Evolutionary conservation across 2,888 invertebrate genomes (phyloP).

Genomic region (Drosophila antonietae): DNA sequence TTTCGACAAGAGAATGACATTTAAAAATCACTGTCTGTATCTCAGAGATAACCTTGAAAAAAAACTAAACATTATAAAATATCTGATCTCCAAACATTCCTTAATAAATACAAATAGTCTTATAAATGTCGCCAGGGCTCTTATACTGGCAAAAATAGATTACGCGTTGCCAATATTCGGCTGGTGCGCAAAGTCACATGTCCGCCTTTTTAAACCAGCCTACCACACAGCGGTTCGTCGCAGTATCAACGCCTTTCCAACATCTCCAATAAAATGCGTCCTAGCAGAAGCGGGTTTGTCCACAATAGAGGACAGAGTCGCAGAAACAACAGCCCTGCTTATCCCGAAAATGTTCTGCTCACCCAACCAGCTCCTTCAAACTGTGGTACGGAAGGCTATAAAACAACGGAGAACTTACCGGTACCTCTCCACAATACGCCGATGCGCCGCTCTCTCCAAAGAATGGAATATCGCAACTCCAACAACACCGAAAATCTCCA

Average conservation of each 20-base stretch:
- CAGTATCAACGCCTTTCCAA: constrained; percentile 5
- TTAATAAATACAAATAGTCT: not conserved
- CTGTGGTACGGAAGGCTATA: not conserved
- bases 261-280: not conserved
- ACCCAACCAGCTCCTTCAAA: constrained; percentile 7
- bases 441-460: not conserved
- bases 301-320: not conserved
- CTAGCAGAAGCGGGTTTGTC: constrained; percentile 1
- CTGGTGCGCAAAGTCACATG: not conserved
- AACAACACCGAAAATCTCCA: constrained; percentile 6
- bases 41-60: not conserved
- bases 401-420: not conserved
- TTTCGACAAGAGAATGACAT: constrained; percentile 3
- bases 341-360: constrained; percentile 12
- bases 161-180: not conserved
- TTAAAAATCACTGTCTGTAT: constrained; percentile 2
- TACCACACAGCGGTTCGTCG: not conserved
- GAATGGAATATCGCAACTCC: constrained; percentile 8
- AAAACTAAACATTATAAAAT: constrained; percentile 1
- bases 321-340: not conserved
- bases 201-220: not conserved
- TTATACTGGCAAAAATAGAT: constrained; percentile 5
- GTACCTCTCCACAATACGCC: not conserved
- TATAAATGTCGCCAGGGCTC: not conserved
- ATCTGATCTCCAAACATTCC: constrained; percentile 2